Evolutionary conservation across 1,140 invertebrate genomes (phyloP).

Genomic region (Lepidurus packardi): DNA sequence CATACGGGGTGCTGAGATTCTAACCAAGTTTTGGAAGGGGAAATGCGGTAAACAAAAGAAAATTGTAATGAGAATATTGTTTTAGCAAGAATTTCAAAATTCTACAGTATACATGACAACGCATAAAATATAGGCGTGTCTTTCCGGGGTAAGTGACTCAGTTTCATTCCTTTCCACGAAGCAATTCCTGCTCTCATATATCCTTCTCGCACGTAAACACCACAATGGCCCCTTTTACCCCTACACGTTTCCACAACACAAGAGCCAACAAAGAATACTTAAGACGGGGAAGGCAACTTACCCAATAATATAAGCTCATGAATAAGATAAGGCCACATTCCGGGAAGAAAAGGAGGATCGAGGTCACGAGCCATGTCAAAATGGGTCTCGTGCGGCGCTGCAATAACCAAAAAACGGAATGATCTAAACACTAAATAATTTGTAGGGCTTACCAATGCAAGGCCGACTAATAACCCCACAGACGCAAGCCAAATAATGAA

Average conservation of each 20-base stretch:
- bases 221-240: neutral
- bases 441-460: constrained; percentile 51
- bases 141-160: neutral
- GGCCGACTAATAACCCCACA: constrained; percentile 53
- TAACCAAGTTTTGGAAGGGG: constrained; percentile 40
- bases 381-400: constrained; percentile 57
- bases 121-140: constrained; percentile 2
- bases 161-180: constrained; percentile 19
- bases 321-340: constrained; percentile 62
- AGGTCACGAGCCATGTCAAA: constrained; percentile 57
- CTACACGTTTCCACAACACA: neutral
- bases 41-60: constrained; percentile 19
- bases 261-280: constrained; percentile 23
- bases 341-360: constrained; percentile 58
- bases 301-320: constrained; percentile 63
- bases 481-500: constrained; percentile 55
- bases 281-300: constrained; percentile 43
- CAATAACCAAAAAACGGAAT: constrained; percentile 41
- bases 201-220: neutral
- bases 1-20: constrained; percentile 55
- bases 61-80: neutral
- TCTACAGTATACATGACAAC: neutral
- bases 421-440: constrained; percentile 28
- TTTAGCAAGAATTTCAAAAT: neutral
- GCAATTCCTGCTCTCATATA: neutral